phyloP scores from a whole-genome alignment of 2,888 invertebrate genomes.

The Philopedon plagiatum region DNA sequence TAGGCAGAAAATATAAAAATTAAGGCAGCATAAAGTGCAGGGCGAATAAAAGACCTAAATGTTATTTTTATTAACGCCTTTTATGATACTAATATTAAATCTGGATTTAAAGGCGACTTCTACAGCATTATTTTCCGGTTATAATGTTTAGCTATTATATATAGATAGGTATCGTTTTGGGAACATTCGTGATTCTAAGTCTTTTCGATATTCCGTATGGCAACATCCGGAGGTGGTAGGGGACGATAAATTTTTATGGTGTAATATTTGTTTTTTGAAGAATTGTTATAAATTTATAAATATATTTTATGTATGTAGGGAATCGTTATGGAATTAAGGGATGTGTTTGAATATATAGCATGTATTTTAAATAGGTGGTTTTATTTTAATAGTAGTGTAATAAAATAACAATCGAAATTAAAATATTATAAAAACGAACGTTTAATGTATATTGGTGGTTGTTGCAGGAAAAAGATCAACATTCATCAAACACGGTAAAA shows the following conservation, averaged over 20 bases:
- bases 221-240: conserved; percentile 17
- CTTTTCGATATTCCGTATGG: not conserved
- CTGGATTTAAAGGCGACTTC: not conserved
- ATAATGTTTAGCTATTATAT: not conserved
- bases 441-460: no score
- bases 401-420: no score
- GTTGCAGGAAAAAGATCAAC: no score
- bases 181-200: not conserved
- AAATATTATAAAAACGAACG: no score
- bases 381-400: no score
- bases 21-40: not conserved
- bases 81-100: not conserved
- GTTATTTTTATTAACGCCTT: not conserved
- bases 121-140: not conserved
- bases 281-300: not conserved
- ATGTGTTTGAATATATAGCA: no score
- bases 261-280: conserved; percentile 19
- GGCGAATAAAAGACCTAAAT: not conserved
- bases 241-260: conserved; percentile 33
- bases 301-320: not conserved
- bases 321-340: not conserved
- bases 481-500: no score
- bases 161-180: not conserved
- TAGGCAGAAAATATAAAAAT: not conserved
- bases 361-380: no score